A percentile compares a stretch with the other conserved stretches of the same genome.
These are phyloP conservation scores for Cynocephalus volans DNA, from an alignment of 2,113 vertebrate species.

Conservation along the genomic window DNA sequence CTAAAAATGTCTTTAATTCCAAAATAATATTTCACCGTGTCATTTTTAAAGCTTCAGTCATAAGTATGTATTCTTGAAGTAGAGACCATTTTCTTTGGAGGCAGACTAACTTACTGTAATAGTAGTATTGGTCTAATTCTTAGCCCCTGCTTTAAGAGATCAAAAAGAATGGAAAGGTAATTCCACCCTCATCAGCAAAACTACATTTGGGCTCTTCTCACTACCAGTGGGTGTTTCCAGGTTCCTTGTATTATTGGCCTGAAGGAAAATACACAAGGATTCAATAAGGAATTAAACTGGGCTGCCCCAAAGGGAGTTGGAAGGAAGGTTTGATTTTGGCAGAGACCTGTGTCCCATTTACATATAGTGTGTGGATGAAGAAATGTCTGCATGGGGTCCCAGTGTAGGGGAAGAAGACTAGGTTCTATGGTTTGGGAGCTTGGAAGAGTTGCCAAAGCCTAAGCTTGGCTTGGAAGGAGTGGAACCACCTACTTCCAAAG, in stretches of 20 bases:
- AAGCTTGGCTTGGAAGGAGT: not conserved
- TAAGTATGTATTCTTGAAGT: not conserved
- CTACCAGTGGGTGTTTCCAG: not conserved
- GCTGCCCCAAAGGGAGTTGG: not conserved
- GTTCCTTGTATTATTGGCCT: not conserved
- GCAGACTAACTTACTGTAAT: not conserved
- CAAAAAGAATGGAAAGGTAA: not conserved
- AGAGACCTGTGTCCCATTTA: not conserved
- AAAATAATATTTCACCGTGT: not conserved
- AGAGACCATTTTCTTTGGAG: not conserved
- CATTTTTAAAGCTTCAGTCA: slow-evolving; percentile 7
- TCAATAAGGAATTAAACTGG: not conserved
- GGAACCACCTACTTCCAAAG: not conserved
- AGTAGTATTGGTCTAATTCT: not conserved
- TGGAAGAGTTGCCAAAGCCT: not conserved
- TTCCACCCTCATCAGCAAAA: not conserved
- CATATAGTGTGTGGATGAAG: not conserved
- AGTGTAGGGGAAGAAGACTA: not conserved
- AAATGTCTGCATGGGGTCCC: not conserved
- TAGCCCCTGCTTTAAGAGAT: not conserved
- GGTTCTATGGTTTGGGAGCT: not conserved
- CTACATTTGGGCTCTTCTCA: not conserved
- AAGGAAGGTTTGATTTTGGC: not conserved
- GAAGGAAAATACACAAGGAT: not conserved
- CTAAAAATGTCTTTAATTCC: not conserved